phyloP scores from a whole-genome alignment of 2,888 invertebrate genomes.

The Papilio gigon region DNA sequence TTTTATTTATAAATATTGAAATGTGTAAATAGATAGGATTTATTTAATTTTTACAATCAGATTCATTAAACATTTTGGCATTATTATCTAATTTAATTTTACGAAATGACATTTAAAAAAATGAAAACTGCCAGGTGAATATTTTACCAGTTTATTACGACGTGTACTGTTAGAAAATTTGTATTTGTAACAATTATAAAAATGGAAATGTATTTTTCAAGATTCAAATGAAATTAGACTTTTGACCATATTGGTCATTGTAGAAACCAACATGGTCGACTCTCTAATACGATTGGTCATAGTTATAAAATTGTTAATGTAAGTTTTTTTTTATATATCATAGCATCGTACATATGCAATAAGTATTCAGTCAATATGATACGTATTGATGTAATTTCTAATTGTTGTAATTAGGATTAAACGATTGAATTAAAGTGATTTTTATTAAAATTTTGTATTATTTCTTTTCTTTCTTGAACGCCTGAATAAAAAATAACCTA shows the following conservation, averaged over 20 bases:
- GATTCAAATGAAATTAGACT: constrained; percentile 64
- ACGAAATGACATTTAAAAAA: constrained; percentile 34
- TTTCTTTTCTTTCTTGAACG: constrained; percentile 35
- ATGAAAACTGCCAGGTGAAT: constrained; percentile 44
- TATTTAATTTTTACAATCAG: constrained; percentile 49
- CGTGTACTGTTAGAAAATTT: constrained; percentile 19
- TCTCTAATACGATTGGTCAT: constrained; percentile 70
- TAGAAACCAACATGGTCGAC: constrained; percentile 70
- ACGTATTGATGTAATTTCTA: constrained; percentile 64
- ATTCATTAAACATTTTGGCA: constrained; percentile 40
- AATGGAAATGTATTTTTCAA: constrained; percentile 50
- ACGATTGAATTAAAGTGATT: constrained; percentile 73
- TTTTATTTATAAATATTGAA: constrained; percentile 50
- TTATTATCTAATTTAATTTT: constrained; percentile 28
- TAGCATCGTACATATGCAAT: constrained; percentile 53
- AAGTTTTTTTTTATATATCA: constrained; percentile 50
- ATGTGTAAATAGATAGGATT: constrained; percentile 64
- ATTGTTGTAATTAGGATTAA: constrained; percentile 64
- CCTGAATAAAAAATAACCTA: too few species aligned
- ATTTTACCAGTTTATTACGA: constrained; percentile 42
- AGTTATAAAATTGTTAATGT: constrained; percentile 50
- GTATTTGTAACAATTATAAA: constrained; percentile 22
- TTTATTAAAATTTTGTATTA: constrained; percentile 54
- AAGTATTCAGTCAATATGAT: constrained; percentile 67
- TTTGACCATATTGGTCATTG: constrained; percentile 69